These are phyloP conservation scores for Carettochelys insculpta DNA, from an alignment of 2,113 vertebrate genomes.

Conservation along the genomic window DNA sequence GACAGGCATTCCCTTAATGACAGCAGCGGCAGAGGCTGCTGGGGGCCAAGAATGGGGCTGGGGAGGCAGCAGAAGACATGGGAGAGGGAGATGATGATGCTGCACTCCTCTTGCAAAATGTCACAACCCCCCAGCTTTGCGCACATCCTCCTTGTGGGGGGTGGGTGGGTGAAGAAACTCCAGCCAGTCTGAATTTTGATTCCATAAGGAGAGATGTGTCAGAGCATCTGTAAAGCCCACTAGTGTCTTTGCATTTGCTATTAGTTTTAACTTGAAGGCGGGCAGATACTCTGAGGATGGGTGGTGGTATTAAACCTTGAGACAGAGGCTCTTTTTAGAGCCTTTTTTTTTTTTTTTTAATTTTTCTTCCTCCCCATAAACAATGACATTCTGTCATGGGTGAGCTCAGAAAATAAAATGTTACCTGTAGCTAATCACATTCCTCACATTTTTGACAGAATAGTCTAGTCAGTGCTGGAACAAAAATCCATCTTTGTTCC, in stretches of 20 bases:
- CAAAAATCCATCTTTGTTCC: neutral
- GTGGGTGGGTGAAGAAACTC: rapidly evolving
- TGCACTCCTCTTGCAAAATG: no score
- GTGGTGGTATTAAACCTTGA: neutral
- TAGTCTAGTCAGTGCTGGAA: neutral
- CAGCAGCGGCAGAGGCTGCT: no score
- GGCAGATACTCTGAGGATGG: neutral
- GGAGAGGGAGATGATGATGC: no score
- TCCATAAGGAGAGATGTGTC: neutral
- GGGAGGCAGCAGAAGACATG: no score
- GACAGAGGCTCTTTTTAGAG: neutral
- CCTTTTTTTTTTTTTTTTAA: neutral
- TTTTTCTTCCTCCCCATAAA: no score
- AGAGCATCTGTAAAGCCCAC: neutral
- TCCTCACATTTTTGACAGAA: neutral
- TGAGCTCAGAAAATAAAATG: neutral
- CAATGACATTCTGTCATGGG: neutral
- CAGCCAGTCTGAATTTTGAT: neutral
- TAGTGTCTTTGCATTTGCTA: neutral
- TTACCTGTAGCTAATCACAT: neutral
- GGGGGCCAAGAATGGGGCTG: no score
- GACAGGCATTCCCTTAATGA: no score
- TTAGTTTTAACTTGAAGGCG: neutral
- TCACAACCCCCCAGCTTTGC: no score
- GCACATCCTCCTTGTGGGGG: neutral